These are phyloP conservation scores for Macrophya annulata DNA, from an alignment of 2,888 invertebrate genomes.

Conservation along the genomic window DNA sequence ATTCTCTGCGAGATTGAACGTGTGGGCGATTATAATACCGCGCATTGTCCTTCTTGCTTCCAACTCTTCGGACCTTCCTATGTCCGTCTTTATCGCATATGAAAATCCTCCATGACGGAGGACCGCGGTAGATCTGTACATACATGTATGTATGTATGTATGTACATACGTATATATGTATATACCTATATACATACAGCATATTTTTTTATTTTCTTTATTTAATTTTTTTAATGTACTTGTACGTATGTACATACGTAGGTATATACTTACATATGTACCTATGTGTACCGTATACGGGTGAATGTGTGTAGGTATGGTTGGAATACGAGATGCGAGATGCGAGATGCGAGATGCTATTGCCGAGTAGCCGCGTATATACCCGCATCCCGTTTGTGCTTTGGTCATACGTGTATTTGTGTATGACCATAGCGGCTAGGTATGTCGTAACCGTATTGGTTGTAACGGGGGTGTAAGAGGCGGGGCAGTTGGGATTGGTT, in stretches of 20 bases:
- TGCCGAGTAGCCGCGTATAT: not conserved
- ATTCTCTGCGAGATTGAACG: slow-evolving; percentile 13
- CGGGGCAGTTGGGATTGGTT: slow-evolving; percentile 50
- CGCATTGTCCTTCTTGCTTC: slow-evolving; percentile 37
- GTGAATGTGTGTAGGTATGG: not conserved
- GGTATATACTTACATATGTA: not conserved
- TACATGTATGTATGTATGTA: no score
- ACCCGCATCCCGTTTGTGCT: not conserved
- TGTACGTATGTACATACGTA: not conserved
- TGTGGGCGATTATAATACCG: not conserved
- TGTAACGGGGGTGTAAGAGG: slow-evolving; percentile 50
- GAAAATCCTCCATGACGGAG: slow-evolving; percentile 28
- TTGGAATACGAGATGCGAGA: not conserved
- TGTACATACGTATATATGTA: no score
- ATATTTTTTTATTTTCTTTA: not conserved
- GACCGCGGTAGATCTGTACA: not conserved
- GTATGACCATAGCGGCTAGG: slow-evolving; percentile 1
- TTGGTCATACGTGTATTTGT: not conserved
- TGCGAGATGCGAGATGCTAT: not conserved
- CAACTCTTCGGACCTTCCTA: slow-evolving; percentile 9
- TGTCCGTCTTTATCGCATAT: slow-evolving; percentile 22
- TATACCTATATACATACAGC: not conserved
- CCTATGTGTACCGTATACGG: not conserved
- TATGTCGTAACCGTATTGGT: slow-evolving; percentile 43
- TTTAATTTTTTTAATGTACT: not conserved